Conservation (phyloP, 2,113 vertebrate genomes). For the Eleginops maclovinus region DNA sequence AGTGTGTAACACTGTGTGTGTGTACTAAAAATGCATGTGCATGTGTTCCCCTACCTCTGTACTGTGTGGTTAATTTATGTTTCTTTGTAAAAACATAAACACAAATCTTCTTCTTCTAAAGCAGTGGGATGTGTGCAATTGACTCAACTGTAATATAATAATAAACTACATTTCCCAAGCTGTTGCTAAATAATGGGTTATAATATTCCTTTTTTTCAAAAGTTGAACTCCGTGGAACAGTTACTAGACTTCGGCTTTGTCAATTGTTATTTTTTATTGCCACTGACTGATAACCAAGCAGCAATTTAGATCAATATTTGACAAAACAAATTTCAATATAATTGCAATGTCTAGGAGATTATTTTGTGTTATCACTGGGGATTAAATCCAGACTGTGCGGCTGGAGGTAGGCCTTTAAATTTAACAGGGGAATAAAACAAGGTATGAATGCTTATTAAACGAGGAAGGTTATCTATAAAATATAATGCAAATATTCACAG, state of each 20-base stretch:
- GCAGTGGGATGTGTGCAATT: too few relatives aligned
- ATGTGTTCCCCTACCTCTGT: too few relatives aligned
- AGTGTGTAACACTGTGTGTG: too few relatives aligned
- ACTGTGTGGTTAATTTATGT: too few relatives aligned
- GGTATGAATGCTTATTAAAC: background rate
- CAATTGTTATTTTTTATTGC: background rate
- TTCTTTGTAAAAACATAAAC: too few relatives aligned
- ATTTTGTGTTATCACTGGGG: slow-evolving; percentile 2
- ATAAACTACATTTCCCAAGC: too few relatives aligned
- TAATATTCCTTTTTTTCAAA: background rate
- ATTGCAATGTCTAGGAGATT: slow-evolving; percentile 1
- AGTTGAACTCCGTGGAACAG: background rate
- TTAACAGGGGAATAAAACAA: background rate
- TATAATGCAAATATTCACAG: slow-evolving; percentile 6
- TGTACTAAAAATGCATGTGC: too few relatives aligned
- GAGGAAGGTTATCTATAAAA: background rate
- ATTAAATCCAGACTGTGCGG: slow-evolving; percentile 6
- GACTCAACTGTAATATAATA: too few relatives aligned
- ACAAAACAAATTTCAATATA: background rate
- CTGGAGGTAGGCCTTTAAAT: background rate
- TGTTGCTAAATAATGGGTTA: background rate
- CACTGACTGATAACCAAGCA: background rate
- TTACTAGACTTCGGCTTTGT: background rate
- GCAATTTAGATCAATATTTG: background rate
- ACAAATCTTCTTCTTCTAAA: too few relatives aligned